These are phyloP conservation scores for Dolichotis patagonum DNA, from an alignment of 2,113 vertebrate genomes.

Conservation along the genomic window DNA sequence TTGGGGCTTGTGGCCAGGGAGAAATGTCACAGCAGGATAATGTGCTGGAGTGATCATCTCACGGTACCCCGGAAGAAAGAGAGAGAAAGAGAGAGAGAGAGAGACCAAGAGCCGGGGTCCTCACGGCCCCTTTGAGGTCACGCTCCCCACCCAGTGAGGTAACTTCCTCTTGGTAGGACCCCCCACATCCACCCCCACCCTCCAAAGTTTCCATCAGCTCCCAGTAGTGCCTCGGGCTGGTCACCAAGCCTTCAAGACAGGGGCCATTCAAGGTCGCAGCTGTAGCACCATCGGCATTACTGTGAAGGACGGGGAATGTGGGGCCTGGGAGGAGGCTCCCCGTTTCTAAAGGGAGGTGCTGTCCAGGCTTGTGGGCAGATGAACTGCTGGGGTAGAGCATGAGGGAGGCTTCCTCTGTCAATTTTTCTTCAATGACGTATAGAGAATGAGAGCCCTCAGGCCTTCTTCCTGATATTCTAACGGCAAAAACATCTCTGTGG, in stretches of 20 bases:
- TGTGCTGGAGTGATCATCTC: not conserved
- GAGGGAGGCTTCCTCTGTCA: not conserved
- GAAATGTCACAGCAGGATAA: not conserved
- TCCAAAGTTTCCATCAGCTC: too few species aligned
- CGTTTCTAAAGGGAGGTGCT: not conserved
- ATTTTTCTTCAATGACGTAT: not conserved
- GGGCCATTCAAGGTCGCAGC: not conserved
- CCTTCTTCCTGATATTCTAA: not conserved
- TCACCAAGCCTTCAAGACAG: not conserved
- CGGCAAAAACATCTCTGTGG: not conserved
- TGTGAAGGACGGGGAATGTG: not conserved
- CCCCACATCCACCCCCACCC: too few species aligned
- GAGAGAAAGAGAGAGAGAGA: not conserved
- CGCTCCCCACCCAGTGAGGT: not conserved
- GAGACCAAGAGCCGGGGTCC: not conserved
- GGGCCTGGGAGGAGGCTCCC: not conserved
- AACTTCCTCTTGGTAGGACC: not conserved
- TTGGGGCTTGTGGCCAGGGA: not conserved
- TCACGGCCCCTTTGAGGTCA: not conserved
- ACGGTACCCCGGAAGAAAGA: too few species aligned
- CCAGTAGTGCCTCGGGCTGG: not conserved
- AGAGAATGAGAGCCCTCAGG: not conserved
- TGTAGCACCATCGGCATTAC: not conserved
- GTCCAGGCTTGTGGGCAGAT: not conserved
- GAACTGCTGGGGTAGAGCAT: not conserved